Percentiles rank a stretch among this genome's conserved stretches.
phyloP scores from a whole-genome alignment of 2,888 invertebrate genomes.

The Flexamia atlantica region DNA sequence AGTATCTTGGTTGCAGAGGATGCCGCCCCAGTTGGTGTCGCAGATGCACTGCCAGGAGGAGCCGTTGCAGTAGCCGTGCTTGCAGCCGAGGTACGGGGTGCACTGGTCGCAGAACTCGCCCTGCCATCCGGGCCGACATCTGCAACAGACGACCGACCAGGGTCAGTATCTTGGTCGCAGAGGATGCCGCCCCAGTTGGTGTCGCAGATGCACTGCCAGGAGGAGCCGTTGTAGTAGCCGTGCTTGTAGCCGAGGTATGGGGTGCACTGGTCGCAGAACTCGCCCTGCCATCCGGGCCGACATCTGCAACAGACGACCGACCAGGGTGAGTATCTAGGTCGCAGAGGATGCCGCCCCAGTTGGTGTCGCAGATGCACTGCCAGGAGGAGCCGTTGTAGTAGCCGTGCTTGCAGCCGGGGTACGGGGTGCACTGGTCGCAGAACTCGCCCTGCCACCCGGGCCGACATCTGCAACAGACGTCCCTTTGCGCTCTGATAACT shows the following conservation, averaged over 20 bases:
- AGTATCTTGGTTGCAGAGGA: constrained; percentile 97
- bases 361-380: constrained; percentile 98
- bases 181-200: constrained; percentile 99
- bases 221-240: constrained; percentile 95
- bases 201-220: constrained; percentile 98
- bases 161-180: constrained; percentile 97
- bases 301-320: constrained; percentile 81
- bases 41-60: constrained; percentile 98
- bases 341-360: constrained; percentile 99
- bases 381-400: constrained; percentile 95
- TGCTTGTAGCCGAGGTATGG: constrained; percentile 98
- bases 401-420: constrained; percentile 98
- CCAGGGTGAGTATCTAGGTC: constrained; percentile 96
- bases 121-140: constrained; percentile 95
- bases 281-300: constrained; percentile 95
- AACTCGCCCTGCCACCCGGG: constrained; percentile 95
- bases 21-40: constrained; percentile 99
- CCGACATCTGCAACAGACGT: constrained; percentile 83
- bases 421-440: constrained; percentile 95
- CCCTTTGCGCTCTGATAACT: too few species aligned
- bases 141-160: constrained; percentile 75
- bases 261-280: constrained; percentile 94
- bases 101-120: constrained; percentile 96
- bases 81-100: constrained; percentile 96
- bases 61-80: constrained; percentile 96